Conservation (phyloP, 2,797 vertebrate genomes). For the Threskiornis aethiopicus region DNA sequence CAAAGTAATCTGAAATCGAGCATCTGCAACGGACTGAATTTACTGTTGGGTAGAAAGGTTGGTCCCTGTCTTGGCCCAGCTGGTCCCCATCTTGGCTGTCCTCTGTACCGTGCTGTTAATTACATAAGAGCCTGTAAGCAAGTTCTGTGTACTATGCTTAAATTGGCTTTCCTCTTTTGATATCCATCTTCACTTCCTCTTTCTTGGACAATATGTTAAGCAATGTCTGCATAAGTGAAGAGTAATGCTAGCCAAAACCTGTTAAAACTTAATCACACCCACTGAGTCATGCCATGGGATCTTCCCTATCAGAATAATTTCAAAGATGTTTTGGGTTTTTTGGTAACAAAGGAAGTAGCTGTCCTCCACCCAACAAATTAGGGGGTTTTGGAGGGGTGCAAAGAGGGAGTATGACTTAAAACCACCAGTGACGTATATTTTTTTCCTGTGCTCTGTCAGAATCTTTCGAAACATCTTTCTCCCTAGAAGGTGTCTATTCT, state of each 20-base stretch:
- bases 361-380: not conserved
- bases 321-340: not conserved
- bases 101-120: not conserved
- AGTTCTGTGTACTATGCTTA: not conserved
- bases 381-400: not conserved
- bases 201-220: not conserved
- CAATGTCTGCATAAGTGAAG: not conserved
- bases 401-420: not conserved
- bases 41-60: not conserved
- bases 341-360: slow-evolving; percentile 34
- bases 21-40: not conserved
- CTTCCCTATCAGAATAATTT: not conserved
- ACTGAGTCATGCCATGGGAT: slow-evolving; percentile 16
- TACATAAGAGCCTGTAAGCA: not conserved
- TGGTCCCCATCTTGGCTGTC: not conserved
- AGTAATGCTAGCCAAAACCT: not conserved
- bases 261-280: slow-evolving; percentile 14
- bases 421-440: not conserved
- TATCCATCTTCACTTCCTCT: slow-evolving; percentile 1
- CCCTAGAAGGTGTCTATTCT: not conserved
- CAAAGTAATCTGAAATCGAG: not conserved
- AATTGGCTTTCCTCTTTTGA: not conserved
- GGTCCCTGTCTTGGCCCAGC: not conserved
- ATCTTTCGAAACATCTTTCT: not conserved
- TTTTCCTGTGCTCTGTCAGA: not conserved